A percentile compares a stretch with the other conserved stretches of the same genome.
Conservation (phyloP, 2,888 invertebrate genomes). For the Willowsia nigromaculata region DNA sequence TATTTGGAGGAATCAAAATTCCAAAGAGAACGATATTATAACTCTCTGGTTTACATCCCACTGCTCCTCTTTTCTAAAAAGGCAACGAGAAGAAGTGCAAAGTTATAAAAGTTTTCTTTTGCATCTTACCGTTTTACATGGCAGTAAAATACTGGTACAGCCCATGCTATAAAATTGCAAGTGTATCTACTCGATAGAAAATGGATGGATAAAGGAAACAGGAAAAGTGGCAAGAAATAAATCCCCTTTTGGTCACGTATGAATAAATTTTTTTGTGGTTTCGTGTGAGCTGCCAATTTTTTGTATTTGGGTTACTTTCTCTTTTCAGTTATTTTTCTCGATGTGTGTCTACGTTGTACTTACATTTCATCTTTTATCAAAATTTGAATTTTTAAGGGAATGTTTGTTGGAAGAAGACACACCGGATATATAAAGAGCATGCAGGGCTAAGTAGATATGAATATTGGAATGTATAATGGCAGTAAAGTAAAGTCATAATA, state of each 20-base stretch:
- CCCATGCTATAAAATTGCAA: background rate
- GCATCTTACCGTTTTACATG: background rate
- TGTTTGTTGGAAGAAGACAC: background rate
- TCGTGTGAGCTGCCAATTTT: background rate
- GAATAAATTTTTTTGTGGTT: slow-evolving; percentile 11
- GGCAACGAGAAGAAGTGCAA: background rate
- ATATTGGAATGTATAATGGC: too few species aligned
- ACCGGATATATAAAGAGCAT: background rate
- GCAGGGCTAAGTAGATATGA: background rate
- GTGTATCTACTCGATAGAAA: background rate
- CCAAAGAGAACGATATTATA: background rate
- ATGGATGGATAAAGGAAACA: slow-evolving; percentile 20
- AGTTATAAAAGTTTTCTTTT: background rate
- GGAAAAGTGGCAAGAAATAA: slow-evolving; percentile 36
- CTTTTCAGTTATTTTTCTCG: background rate
- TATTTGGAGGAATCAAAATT: background rate
- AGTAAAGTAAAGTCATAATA: background rate
- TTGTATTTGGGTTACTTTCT: slow-evolving; percentile 9
- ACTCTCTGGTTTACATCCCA: background rate
- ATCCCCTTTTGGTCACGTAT: slow-evolving; percentile 18
- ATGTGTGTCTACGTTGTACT: background rate
- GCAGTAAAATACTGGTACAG: background rate
- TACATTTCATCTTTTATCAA: background rate
- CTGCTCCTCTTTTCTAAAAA: background rate
- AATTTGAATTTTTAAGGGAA: background rate